Base-by-base conservation (phyloP, 30 jellyfish, hydroid and myxozoan genomes). In the Nemopilema nomurai region DNA sequence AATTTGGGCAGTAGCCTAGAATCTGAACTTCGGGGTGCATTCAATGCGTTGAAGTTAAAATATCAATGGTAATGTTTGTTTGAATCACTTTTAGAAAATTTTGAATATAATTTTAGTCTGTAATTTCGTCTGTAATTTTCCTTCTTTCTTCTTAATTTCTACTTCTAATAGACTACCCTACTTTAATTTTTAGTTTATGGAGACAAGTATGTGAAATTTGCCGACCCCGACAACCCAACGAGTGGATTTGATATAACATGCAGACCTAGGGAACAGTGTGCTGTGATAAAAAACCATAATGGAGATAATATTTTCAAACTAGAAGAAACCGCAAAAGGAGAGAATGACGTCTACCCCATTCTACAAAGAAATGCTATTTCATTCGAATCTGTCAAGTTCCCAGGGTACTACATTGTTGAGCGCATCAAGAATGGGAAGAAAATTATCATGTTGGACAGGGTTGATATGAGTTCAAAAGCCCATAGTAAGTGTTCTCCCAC, bases 311-410 rank as follows among this genome's bases (percentile, higher is more conserved):
- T 67, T 6, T 67, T 67, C 33, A 67, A 23, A 29, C 1, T 23
- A 19, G 21, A 8, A 4, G 16, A 3, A 18, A 32, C 30, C 23
- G 76, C 30, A 13, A 0, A 19, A 22, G 76, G 76, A 20, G 76
- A 67, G 31, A 67, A 67, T 23, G 76, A 67, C 33, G 51, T 67
- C 33, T 32, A 23, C 76, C 76, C 76, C 0, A 32, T 67, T 67
- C 33, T 67, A 23, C 50, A 23, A 21, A 23, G 23, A 4, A 32
- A 67, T 67, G 76, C 76, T 0, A 8, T 67, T 23, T 67, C 76
- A 23, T 67, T 67, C 23, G 76, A 67, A 32, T 67, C 76, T 21
- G 51, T 21, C 4, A 67, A 67, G 23, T 67, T 29, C 50, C 76
- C 76, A 7, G 76, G 76, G 19, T 32, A 67, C 30, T 67, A 67